Conservation (phyloP, 2,888 invertebrate genomes). For the Tetropium fuscum region DNA sequence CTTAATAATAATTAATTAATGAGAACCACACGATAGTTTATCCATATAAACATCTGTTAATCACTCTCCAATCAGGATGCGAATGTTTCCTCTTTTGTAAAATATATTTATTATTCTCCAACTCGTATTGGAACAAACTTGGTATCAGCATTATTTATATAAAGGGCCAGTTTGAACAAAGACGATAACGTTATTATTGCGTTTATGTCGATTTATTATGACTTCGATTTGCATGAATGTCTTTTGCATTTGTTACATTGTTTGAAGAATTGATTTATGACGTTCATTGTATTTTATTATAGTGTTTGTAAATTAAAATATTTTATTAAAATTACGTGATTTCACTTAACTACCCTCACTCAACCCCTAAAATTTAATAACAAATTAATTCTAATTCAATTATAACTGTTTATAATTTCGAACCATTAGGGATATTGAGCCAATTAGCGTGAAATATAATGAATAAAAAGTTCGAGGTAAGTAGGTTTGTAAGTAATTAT, state of each 20-base stretch:
- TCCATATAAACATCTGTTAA: no score
- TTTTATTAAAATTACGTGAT: constrained; percentile 27
- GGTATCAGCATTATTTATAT: constrained; percentile 2
- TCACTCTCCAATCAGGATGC: not conserved
- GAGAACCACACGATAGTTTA: no score
- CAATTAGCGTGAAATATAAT: no score
- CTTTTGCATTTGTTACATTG: constrained; percentile 15
- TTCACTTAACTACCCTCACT: no score
- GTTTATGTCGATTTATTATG: constrained; percentile 5
- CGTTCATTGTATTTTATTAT: constrained; percentile 27
- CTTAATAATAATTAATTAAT: no score
- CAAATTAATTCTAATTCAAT: no score
- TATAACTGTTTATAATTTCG: no score
- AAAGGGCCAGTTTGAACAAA: constrained; percentile 15
- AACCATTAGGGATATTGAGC: no score
- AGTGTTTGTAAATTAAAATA: constrained; percentile 25
- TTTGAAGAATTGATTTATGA: constrained; percentile 20
- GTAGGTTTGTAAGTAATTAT: no score
- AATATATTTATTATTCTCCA: not conserved
- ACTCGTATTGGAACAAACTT: constrained; percentile 3
- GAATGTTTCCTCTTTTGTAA: not conserved
- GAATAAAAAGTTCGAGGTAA: no score
- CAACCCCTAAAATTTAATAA: no score
- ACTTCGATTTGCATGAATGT: constrained; percentile 17
- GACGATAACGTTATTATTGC: constrained; percentile 15